Evolutionary conservation across 1,140 invertebrate genomes (phyloP).

Genomic region (Mactra quadrangularis): DNA sequence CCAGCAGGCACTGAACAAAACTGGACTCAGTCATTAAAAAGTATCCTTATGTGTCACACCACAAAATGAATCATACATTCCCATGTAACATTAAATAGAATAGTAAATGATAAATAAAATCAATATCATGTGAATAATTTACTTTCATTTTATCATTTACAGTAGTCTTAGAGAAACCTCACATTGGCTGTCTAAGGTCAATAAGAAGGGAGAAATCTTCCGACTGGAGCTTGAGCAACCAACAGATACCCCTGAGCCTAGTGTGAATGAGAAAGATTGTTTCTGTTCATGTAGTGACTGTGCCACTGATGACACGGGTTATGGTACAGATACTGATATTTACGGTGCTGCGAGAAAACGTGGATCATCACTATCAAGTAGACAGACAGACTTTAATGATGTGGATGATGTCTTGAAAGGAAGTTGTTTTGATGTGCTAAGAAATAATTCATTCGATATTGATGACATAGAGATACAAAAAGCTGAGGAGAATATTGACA

Average conservation of each 20-base stretch:
- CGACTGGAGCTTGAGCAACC: slow-evolving; percentile 44
- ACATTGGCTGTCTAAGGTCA: slow-evolving; percentile 48
- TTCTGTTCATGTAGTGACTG: slow-evolving; percentile 54
- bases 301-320: slow-evolving; percentile 63
- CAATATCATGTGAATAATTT: background rate
- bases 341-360: slow-evolving; percentile 9
- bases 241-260: background rate
- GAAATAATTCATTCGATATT: background rate
- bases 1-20: too few species aligned
- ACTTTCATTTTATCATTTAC: slow-evolving; percentile 2
- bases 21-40: too few species aligned
- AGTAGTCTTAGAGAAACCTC: slow-evolving; percentile 50
- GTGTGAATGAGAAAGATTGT: slow-evolving; percentile 30
- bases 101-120: too few species aligned
- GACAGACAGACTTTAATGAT: slow-evolving; percentile 42
- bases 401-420: slow-evolving; percentile 31
- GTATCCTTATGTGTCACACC: too few species aligned
- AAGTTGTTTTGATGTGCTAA: slow-evolving; percentile 2
- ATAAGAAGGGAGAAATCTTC: slow-evolving; percentile 56
- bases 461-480: slow-evolving; percentile 22
- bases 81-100: too few species aligned
- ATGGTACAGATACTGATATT: slow-evolving; percentile 55
- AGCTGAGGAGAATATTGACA: slow-evolving; percentile 55
- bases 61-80: too few species aligned
- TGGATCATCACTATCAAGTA: background rate